Evolutionary conservation across 2,888 invertebrate genomes (phyloP), one percentile per base, ranked within the genome.

Genomic region (Chloroclystis v-ata): DNA sequence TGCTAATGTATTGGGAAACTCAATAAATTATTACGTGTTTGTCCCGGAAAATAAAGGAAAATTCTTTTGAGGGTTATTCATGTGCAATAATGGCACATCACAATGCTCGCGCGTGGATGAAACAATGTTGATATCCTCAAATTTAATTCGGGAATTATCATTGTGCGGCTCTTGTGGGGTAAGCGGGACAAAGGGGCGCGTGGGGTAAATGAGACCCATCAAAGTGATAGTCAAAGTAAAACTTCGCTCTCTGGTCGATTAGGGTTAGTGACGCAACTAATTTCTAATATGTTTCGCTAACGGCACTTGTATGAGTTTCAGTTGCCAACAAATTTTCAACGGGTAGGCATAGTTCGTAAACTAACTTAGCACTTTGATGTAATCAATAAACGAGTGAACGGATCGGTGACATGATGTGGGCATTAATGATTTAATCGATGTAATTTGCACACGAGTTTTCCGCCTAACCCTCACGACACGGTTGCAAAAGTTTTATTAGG

Each of bases 251-350:
- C 64, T 60, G 63, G 71, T 77, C 78, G 79, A 80, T 83, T 78
- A 79, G 67, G 64, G 75, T 70, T 70, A 77, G 74, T 77, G 78
- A 78, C 71, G 69, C 67, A 75, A 81, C 81, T 77, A 81, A 82
- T 84, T 78, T 80, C 78, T 78, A 80, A 80, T 83, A 80, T 78
- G 75, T 82, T 81, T 73, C 75, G 78, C 77, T 78, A 83, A 78
- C 76, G 75, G 77, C 79, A 81, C 75, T 82, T 80, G 69, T 70
- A 70, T 69, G 70, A 78, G 79, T 78, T 58, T 60, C 60, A 60
- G 54, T 60, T 70, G 64, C 64, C 62, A 61, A 66, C 62, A 70
- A 78, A 80, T 78, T 79, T 80, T 73, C 74, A 63, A 56, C 54
- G 51, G 52, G 52, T 49, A 43, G 66, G 62, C 76, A 80, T 80